Base-by-base conservation (phyloP, 2,113 vertebrate genomes). In the Pseudolaguvia tuberculata region DNA sequence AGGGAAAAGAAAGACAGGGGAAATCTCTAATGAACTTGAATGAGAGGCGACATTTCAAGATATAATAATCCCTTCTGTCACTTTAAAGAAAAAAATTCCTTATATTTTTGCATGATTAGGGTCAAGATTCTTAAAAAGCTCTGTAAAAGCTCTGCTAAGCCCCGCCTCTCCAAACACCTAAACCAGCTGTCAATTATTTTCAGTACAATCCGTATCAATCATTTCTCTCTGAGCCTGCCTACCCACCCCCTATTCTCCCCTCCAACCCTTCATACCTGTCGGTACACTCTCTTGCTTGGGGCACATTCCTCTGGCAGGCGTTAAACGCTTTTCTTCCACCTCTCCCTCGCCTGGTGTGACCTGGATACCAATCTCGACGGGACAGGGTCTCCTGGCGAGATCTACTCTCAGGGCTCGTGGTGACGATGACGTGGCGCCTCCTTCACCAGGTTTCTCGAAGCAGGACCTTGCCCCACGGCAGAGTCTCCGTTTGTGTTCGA, bases 301-400 rank as follows among this genome's bases (percentile, higher is more conserved):
- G 89, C 96, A 99, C 91, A 98, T 95, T 90, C 96, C 95, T 90
- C 94, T 97, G 76, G 95, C 95, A 57, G 97, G 96, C 11, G 94
- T 98, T 87, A 95, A 90, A 87, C 95, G 93, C 89, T 94, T 93
- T 53, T 83, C 78, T 83, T 92, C 91, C 73, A 95, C 93, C 81
- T 96, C 86, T 61, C 88, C 88, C 47, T 86, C 93, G 15, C 95
- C 91, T 0, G 96, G 96, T 48, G 94, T 95, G 89, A 98, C 96
- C 91, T 99, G 97, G 90, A 98, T 89, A 79, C 96, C 96, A 85
- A 99, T 94, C 89, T 99, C 97, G 89, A 99, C 97, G 4, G 96
- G 95, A 83, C 96, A 88, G 75, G 93, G 89, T 83, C 93, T 92
- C 85, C 93, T 94, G 81, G 93, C 92, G 88, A 94, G 90, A 90